phyloP scores from a whole-genome alignment of 2,113 vertebrate genomes.

The Piprites chloris region DNA sequence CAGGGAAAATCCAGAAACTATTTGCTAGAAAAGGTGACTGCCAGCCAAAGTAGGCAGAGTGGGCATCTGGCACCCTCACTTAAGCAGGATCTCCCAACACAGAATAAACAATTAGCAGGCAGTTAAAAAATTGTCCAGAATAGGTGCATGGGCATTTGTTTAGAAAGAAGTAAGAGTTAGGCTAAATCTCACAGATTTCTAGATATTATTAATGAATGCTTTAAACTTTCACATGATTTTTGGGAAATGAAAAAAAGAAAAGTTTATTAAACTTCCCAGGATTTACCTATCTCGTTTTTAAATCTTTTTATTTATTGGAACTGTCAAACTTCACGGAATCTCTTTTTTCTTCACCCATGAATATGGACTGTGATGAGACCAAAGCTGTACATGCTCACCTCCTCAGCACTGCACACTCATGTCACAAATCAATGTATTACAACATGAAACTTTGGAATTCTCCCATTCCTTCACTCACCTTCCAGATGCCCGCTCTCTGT shows the following conservation, averaged over 20 bases:
- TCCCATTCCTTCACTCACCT: neutral
- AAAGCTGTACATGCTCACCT: neutral
- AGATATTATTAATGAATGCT: neutral
- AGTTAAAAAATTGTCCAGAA: neutral
- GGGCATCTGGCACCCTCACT: neutral
- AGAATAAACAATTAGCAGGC: neutral
- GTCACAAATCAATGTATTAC: neutral
- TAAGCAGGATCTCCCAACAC: neutral
- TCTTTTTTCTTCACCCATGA: no score
- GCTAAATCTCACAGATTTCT: neutral
- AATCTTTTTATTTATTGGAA: constrained; percentile 47
- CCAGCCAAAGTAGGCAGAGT: neutral
- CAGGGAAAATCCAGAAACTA: neutral
- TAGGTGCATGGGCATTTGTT: neutral
- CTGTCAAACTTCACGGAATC: neutral
- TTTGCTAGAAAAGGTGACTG: neutral
- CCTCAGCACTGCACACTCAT: neutral
- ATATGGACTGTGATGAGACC: neutral
- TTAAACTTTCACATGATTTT: neutral
- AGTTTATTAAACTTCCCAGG: neutral
- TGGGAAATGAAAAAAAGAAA: neutral
- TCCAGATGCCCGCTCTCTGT: neutral
- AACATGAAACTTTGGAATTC: neutral
- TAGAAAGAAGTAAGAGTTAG: neutral
- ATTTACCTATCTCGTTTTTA: constrained; percentile 2